A percentile compares a stretch with the other conserved stretches of the same genome.
These are phyloP conservation scores for Drosophila virilis DNA, from an alignment of 1,140 invertebrate species.

Conservation along the genomic window DNA sequence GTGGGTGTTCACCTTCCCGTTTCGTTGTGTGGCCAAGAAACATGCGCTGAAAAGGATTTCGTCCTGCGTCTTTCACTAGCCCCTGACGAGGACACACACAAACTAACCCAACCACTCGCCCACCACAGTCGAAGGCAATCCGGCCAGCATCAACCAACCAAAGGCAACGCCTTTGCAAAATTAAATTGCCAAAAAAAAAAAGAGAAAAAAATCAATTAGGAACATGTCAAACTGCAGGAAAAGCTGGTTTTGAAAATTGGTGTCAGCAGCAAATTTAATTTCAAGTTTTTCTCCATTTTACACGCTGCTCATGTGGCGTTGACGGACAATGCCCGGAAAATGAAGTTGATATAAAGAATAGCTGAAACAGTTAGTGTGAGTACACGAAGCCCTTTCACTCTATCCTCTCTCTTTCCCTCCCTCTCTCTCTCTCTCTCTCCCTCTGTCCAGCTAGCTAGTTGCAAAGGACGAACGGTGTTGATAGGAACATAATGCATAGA, in stretches of 20 bases:
- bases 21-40: slow-evolving; percentile 71
- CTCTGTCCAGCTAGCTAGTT: too few relatives aligned
- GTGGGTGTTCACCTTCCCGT: slow-evolving; percentile 44
- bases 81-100: slow-evolving; percentile 34
- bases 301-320: slow-evolving; percentile 24
- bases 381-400: not conserved
- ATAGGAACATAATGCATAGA: too few relatives aligned
- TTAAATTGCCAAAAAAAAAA: slow-evolving; percentile 75
- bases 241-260: slow-evolving; percentile 79
- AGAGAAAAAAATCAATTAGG: slow-evolving; percentile 78
- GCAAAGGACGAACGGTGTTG: too few relatives aligned
- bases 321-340: slow-evolving; percentile 31
- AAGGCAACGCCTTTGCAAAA: slow-evolving; percentile 68
- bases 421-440: too few relatives aligned
- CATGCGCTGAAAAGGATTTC: slow-evolving; percentile 79
- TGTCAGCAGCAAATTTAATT: slow-evolving; percentile 80
- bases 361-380: not conserved
- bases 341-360: slow-evolving; percentile 24
- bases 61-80: slow-evolving; percentile 59
- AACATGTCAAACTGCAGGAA: slow-evolving; percentile 80
- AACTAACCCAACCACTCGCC: not conserved
- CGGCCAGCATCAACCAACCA: slow-evolving; percentile 34
- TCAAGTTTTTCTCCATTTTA: slow-evolving; percentile 31
- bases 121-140: slow-evolving; percentile 30
- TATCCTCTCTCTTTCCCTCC: too few relatives aligned